Evolutionary conservation across 2,113 vertebrate species (phyloP).

Genomic region (Spea multiplicata): DNA sequence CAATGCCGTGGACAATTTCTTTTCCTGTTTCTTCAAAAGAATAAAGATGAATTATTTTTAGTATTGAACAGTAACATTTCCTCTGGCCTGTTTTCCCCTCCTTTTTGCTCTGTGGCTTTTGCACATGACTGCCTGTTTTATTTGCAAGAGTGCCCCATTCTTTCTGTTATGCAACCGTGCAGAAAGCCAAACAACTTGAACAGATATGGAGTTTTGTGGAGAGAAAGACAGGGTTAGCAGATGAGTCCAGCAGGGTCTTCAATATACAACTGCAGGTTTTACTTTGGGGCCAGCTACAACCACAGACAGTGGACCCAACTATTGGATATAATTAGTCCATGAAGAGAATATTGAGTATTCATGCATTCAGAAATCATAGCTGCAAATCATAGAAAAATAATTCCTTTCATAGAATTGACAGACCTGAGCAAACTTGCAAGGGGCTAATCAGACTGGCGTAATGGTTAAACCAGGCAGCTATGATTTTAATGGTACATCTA

Average conservation of each 20-base stretch:
- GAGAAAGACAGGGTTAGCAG: neutral
- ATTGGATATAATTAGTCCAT: no score
- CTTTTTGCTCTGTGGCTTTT: conserved; percentile 36
- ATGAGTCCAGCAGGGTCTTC: neutral
- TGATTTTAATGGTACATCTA: no score
- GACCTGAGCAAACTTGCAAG: no score
- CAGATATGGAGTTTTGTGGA: conserved; percentile 38
- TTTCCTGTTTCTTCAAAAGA: neutral
- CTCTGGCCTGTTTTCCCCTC: conserved; percentile 26
- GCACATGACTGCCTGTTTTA: conserved; percentile 47
- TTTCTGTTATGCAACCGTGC: conserved; percentile 39
- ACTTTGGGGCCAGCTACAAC: neutral
- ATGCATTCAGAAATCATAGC: no score
- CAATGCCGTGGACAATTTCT: neutral
- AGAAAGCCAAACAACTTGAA: conserved; percentile 47
- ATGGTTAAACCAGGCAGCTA: no score
- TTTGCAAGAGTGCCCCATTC: conserved; percentile 42
- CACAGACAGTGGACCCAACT: no score
- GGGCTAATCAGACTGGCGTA: no score
- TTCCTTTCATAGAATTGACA: no score
- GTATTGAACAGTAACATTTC: conserved; percentile 16
- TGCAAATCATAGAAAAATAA: no score
- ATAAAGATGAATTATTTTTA: neutral
- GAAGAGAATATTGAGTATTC: no score
- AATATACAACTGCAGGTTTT: neutral